phyloP scores from a whole-genome alignment of 35 echinoderm and acorn worm species.

The Anneissia japonica region DNA sequence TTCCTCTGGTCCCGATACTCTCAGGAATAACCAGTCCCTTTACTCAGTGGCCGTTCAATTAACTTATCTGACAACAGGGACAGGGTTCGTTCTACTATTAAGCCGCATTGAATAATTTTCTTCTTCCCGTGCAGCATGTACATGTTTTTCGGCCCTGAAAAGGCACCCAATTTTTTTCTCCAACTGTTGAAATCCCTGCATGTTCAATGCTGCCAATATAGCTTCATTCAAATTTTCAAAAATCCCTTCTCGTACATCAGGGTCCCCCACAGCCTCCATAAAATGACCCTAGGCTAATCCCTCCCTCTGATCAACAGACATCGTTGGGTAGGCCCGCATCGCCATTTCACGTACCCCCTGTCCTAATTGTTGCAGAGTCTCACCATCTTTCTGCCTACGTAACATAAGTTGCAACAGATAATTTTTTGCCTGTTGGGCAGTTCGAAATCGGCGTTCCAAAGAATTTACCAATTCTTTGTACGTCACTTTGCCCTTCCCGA shows the following conservation, averaged over 20 bases:
- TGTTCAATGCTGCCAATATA: conserved; percentile 19
- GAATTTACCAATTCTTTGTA: not conserved
- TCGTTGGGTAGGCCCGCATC: conserved; percentile 21
- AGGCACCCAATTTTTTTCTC: not conserved
- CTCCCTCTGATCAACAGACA: conserved; percentile 15
- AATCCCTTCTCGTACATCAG: conserved; percentile 6
- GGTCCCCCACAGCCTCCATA: conserved; percentile 11
- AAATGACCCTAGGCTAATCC: conserved; percentile 34
- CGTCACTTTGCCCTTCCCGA: not conserved
- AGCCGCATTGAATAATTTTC: too few species aligned
- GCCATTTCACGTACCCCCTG: conserved; percentile 32
- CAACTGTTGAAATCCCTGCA: conserved; percentile 1
- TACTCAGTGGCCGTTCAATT: too few species aligned
- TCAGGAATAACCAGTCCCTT: too few species aligned
- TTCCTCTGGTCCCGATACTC: too few species aligned
- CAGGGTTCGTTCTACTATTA: too few species aligned
- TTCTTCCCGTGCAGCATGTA: too few species aligned
- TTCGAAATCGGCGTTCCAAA: not conserved
- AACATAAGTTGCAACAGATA: not conserved
- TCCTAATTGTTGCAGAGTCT: conserved; percentile 28
- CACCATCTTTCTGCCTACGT: conserved; percentile 10
- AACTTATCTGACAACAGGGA: too few species aligned
- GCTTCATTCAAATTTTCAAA: conserved; percentile 45
- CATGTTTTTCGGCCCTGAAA: too few species aligned
- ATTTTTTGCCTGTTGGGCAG: not conserved